Evolutionary conservation across 2,888 invertebrate genomes (phyloP), one percentile per base, ranked within the genome.

Genomic region (Drosophila recens): DNA sequence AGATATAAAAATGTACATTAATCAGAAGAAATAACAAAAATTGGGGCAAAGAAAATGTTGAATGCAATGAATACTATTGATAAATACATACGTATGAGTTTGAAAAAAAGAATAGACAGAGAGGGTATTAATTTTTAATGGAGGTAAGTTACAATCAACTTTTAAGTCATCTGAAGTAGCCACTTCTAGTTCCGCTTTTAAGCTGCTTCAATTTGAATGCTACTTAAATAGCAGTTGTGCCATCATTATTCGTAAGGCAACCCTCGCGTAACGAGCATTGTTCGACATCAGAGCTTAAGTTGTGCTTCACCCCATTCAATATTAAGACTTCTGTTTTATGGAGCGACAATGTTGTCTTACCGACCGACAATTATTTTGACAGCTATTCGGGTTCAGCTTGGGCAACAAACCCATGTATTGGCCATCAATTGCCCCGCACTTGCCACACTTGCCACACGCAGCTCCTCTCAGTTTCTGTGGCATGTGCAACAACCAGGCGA

Each of bases 351-450:
- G 56, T 56, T 78, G 67, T 79, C 52, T 48, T 45, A 76, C 17
- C 64, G 61, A 51, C 53, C 58, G 75, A 67, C 82, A 84, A 75
- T 79, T 68, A 80, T 78, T 78, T 72, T 72, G 82, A 84, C 78
- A 80, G 68, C 65, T 64, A 70, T 74, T 66, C 46, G 74, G 69
- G 71, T 58, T 73, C 61, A 67, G 42, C 53, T 62, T 43, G 36
- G 40, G 27, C 58, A 53, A 33, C 51, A 58, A 61, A 58, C 59
- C 34, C 67, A 75, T 23, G 62, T 48, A 61, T 59, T 49, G 56
- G 53, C 64, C 63, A 52, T 65, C 52, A 46, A 42, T 30, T n/a
- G n/a, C n/a, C n/a, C n/a, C n/a, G n/a, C n/a, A n/a, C n/a, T n/a
- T n/a, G n/a, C n/a, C 36, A 10, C 2, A 4, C 27, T 17, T 38